phyloP scores from a whole-genome alignment of 2,888 invertebrate genomes.

The Yponomeuta evonymella region DNA sequence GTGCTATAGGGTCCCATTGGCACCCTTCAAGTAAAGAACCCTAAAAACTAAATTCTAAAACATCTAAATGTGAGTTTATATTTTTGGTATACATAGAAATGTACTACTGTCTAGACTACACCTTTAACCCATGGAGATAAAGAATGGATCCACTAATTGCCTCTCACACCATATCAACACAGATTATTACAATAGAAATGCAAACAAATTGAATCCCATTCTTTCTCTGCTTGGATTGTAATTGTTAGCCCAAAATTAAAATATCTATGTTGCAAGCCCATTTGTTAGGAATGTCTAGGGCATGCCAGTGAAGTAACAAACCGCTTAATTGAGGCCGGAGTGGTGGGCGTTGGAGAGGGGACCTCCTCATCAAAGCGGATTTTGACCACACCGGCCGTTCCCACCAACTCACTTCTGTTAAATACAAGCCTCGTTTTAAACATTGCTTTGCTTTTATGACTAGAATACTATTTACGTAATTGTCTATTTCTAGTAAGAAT shows the following conservation, averaged over 20 bases:
- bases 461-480: too few species aligned
- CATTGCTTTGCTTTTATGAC: background rate
- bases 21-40: too few species aligned
- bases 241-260: background rate
- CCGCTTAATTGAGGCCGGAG: constrained; percentile 73
- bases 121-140: too few species aligned
- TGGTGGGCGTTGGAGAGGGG: constrained; percentile 69
- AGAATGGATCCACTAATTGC: too few species aligned
- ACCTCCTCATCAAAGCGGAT: constrained; percentile 71
- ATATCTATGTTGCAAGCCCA: background rate
- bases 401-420: constrained; percentile 79
- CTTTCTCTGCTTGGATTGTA: background rate
- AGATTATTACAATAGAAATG: background rate
- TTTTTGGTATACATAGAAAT: too few species aligned
- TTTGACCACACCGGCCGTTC: constrained; percentile 78
- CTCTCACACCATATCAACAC: background rate
- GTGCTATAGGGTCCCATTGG: too few species aligned
- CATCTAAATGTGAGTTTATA: too few species aligned
- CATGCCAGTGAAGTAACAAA: constrained; percentile 65
- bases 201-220: constrained; percentile 2
- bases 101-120: too few species aligned
- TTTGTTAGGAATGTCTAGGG: constrained; percentile 35
- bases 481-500: background rate
- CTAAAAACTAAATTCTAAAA: too few species aligned
- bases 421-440: constrained; percentile 34